Percentiles rank a stretch among this genome's conserved stretches.
Evolutionary conservation across 2,888 invertebrate species (phyloP).

Genomic region (Meandrusa payeni): DNA sequence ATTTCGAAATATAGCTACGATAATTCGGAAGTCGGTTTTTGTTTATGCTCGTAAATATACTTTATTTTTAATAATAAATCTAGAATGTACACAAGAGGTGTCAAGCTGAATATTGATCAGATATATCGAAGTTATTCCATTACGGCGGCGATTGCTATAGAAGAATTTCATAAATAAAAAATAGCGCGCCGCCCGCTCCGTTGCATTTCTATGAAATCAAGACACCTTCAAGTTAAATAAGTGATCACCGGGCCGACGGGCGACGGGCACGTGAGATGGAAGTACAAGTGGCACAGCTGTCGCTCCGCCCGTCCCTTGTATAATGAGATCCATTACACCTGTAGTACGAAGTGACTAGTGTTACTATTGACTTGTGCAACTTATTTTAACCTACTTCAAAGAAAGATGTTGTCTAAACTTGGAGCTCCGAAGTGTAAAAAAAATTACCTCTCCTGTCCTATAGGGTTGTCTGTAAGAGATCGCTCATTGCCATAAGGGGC

Average conservation of each 20-base stretch:
- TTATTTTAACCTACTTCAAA: too few relatives aligned
- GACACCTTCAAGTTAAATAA: slow-evolving; percentile 73
- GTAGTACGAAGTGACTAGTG: slow-evolving; percentile 1
- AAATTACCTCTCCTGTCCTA: too few relatives aligned
- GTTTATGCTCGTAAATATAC: too few relatives aligned
- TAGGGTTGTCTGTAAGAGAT: too few relatives aligned
- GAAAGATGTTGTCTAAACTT: too few relatives aligned
- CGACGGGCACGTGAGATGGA: slow-evolving; percentile 61
- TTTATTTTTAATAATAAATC: too few relatives aligned
- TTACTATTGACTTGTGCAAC: too few relatives aligned
- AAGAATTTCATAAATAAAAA: slow-evolving; percentile 70
- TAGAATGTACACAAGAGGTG: slow-evolving; percentile 24
- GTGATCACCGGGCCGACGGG: slow-evolving; percentile 74
- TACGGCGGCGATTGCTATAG: slow-evolving; percentile 56
- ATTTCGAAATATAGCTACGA: too few relatives aligned
- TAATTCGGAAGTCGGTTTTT: too few relatives aligned
- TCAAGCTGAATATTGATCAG: slow-evolving; percentile 69
- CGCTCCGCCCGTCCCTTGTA: slow-evolving; percentile 28
- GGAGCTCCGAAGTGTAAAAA: too few relatives aligned
- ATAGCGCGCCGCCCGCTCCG: slow-evolving; percentile 59
- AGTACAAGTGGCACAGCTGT: slow-evolving; percentile 50
- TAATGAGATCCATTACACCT: slow-evolving; percentile 10
- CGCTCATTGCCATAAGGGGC: too few relatives aligned
- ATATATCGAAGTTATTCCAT: slow-evolving; percentile 67
- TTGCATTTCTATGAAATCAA: slow-evolving; percentile 73